These are phyloP conservation scores for Meandrusa payeni DNA, from an alignment of 2,888 invertebrate species.

Conservation along the genomic window DNA sequence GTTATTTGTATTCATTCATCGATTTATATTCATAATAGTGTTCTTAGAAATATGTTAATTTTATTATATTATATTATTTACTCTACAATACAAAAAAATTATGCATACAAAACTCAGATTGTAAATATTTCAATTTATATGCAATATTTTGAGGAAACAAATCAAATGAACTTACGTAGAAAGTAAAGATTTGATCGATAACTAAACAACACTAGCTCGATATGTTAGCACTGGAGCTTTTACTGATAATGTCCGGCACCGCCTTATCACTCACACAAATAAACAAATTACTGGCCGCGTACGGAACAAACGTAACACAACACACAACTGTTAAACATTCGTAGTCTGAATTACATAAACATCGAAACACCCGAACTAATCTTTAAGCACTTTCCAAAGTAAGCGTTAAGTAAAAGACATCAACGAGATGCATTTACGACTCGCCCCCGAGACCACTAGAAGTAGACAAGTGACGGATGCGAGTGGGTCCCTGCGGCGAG, in stretches of 20 bases:
- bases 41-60: conserved; percentile 28
- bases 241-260: background rate
- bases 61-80: conserved; percentile 19
- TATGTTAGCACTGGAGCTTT: conserved; percentile 10
- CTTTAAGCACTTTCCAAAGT: conserved; percentile 61
- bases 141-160: conserved; percentile 1
- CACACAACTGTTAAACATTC: conserved; percentile 35
- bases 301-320: conserved; percentile 34
- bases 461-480: conserved; percentile 23
- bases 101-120: conserved; percentile 10
- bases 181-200: conserved; percentile 5
- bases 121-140: conserved; percentile 6
- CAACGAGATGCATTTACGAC: conserved; percentile 58
- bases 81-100: conserved; percentile 3
- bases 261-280: conserved; percentile 15
- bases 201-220: conserved; percentile 5
- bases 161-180: conserved; percentile 18
- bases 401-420: conserved; percentile 73
- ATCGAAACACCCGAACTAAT: conserved; percentile 39
- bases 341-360: conserved; percentile 24
- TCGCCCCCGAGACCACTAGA: conserved; percentile 22
- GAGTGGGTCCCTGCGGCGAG: conserved; percentile 14
- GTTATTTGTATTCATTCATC: conserved; percentile 29
- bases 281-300: conserved; percentile 5
- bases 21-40: conserved; percentile 31